Base-by-base conservation (phyloP, 2,888 invertebrate genomes). In the Magallana nippona region DNA sequence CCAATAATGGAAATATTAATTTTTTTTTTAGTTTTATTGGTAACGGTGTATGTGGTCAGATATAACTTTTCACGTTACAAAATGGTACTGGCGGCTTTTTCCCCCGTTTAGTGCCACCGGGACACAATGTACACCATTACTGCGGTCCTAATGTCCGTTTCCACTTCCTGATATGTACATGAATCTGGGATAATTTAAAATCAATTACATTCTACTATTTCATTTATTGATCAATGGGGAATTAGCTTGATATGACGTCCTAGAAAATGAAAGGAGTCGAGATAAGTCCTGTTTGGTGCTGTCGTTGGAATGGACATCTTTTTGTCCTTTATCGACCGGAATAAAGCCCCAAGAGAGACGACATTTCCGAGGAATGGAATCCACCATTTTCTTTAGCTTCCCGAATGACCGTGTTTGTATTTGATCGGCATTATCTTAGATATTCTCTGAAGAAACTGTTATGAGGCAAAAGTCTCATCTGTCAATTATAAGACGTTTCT, bases 141-240 rank as follows among this genome's bases (percentile, higher is more conserved):
- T 71, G 15, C 2, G 27, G 71, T 71, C 32, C 71, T 27, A 71
- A 27, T 32, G 71, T 71, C 71, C 32, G 71, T 71, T 13, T 71
- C 44, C 27, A 71, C 71, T 71, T 71, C 71, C 71, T 71, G 71
- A 32, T 71, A 15, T 71, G 71, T 32, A 13, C 63, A 22, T 63
- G 63, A 32, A 71, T 71, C 60, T 32, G 71, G 71, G 22, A 71
- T 71, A 71, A 71, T 71, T 71, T 27, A 27, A 71, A 71, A 71
- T 71, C 71, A 71, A 71, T 71, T 32, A 71, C 15, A 5, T 71
- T 22, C 22, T 71, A 71, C 71, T 71, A 27, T 71, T 71, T 71
- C 71, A 71, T 71, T 63, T 71, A 71, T 71, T 71, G 71, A 71
- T 71, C 71, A 32, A 27, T 27, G 27, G 15, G 71, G 27, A 71